phyloP scores from a whole-genome alignment of 2,888 invertebrate genomes.

The Apamea monoglypha region DNA sequence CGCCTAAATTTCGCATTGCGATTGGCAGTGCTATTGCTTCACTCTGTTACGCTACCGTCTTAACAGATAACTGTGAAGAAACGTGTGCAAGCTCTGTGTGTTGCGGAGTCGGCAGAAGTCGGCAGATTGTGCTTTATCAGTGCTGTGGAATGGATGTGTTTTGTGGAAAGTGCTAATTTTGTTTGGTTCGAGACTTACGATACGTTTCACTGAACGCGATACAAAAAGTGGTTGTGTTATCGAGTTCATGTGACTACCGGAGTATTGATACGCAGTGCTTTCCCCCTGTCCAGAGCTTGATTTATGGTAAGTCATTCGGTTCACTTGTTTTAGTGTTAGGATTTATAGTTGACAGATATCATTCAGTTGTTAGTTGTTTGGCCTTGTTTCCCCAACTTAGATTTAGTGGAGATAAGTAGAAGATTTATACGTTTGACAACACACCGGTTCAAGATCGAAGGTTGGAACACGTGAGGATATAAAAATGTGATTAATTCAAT shows the following conservation, averaged over 20 bases:
- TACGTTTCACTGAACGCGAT: slow-evolving; percentile 84
- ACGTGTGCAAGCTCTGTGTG: slow-evolving; percentile 85
- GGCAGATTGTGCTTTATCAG: slow-evolving; percentile 84
- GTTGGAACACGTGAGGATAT: slow-evolving; percentile 66
- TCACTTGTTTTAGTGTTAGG: slow-evolving; percentile 64
- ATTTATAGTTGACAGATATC: slow-evolving; percentile 65
- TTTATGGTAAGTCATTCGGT: slow-evolving; percentile 84
- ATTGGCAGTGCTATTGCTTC: slow-evolving; percentile 85
- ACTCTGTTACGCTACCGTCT: slow-evolving; percentile 83
- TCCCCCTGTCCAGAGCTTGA: slow-evolving; percentile 81
- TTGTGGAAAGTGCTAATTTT: slow-evolving; percentile 86
- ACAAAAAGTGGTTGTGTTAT: slow-evolving; percentile 85
- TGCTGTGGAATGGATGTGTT: slow-evolving; percentile 86
- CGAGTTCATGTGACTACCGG: slow-evolving; percentile 83
- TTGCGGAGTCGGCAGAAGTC: slow-evolving; percentile 81
- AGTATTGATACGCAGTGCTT: slow-evolving; percentile 83
- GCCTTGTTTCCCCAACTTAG: slow-evolving; percentile 49
- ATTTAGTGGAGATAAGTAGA: slow-evolving; percentile 41
- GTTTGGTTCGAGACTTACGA: slow-evolving; percentile 78
- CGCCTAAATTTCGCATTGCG: slow-evolving; percentile 86
- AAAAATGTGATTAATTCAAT: slow-evolving; percentile 75
- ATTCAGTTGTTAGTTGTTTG: slow-evolving; percentile 52
- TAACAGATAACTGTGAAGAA: slow-evolving; percentile 87
- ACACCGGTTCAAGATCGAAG: slow-evolving; percentile 62
- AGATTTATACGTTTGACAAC: slow-evolving; percentile 43